Base-by-base conservation (phyloP, 2,888 invertebrate species). In the Sicus ferrugineus region DNA sequence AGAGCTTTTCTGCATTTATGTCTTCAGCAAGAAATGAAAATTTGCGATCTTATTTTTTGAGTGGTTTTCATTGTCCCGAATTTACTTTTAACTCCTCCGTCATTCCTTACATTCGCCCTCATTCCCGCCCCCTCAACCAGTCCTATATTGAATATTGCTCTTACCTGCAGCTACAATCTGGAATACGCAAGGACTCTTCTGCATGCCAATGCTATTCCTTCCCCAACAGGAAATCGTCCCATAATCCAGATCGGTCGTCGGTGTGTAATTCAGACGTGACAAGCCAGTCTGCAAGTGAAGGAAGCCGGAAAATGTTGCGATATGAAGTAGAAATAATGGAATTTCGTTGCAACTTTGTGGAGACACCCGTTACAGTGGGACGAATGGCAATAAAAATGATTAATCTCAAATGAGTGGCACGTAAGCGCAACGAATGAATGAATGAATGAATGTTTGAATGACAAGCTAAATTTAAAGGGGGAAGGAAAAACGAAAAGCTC, bases 141-240 rank as follows among this genome's bases (percentile, higher is more conserved):
- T 11, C 19, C 34, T 38, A 59, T 34, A 59, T 38, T 38, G 19
- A 42, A 52, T 66, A 68, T 71, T 86, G n/a, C n/a, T n/a, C n/a
- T n/a, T 84, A 94, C 94, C 93, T 83, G 94, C 93, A 71, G 93
- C 91, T 26, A 93, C 92, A 76, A 95, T 89, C 86, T 94, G 94
- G 86, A 94, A 95, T 78, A 94, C 88, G 82, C 95, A 96, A 0
- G 95, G 94, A 71, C 91, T 89, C 81, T 92, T 90, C 86, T 95
- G 94, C 79, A 89, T 89, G 21, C 96, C 95, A 68, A 96, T 93
- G 31, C 90, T 88, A 85, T 96, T 96, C 77, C 89, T 89, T 14
- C 93, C 95, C 89, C 93, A 95, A 85, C 96, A 96, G 69, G 93
- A 91, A 72, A 96, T 88, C 19, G 95, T 94, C 5, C 95, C 95